A percentile compares a stretch with the other conserved stretches of the same genome.
Conservation (phyloP, 2,888 invertebrate genomes). For the Lycocerus yunnanus region DNA sequence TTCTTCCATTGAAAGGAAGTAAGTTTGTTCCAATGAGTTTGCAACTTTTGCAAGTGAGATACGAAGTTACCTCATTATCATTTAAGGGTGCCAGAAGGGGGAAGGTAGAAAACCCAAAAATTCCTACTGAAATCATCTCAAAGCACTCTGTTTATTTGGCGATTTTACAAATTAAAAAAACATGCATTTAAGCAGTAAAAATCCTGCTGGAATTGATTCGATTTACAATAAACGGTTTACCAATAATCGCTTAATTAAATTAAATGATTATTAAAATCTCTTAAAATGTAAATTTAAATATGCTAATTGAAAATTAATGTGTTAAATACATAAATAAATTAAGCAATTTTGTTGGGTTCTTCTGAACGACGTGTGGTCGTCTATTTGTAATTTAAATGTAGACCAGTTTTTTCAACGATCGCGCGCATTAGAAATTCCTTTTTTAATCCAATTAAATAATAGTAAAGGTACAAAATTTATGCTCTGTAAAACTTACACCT, state of each 20-base stretch:
- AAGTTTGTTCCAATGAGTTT: too few relatives aligned
- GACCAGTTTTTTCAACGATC: conserved; percentile 7
- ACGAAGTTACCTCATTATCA: too few relatives aligned
- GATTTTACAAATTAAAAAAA: neutral
- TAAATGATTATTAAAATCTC: neutral
- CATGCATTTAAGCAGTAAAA: neutral
- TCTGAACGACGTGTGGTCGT: neutral
- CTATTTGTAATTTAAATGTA: conserved; percentile 23
- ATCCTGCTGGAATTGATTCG: neutral
- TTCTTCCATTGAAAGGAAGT: too few relatives aligned
- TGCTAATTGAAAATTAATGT: neutral
- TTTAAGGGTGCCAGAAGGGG: too few relatives aligned
- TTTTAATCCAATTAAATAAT: conserved; percentile 29
- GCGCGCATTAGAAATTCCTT: conserved; percentile 8
- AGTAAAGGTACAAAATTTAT: conserved; percentile 22
- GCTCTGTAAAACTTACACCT: conserved; percentile 28
- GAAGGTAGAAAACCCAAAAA: too few relatives aligned
- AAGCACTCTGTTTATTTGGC: too few relatives aligned
- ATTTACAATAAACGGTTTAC: neutral
- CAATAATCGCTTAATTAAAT: neutral
- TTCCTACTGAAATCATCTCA: too few relatives aligned
- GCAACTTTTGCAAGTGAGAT: too few relatives aligned
- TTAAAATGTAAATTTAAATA: neutral
- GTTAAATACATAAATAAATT: neutral
- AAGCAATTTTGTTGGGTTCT: neutral